These are phyloP conservation scores for Caenorhabditis virilis DNA, from an alignment of 2,888 invertebrate species.

Conservation along the genomic window DNA sequence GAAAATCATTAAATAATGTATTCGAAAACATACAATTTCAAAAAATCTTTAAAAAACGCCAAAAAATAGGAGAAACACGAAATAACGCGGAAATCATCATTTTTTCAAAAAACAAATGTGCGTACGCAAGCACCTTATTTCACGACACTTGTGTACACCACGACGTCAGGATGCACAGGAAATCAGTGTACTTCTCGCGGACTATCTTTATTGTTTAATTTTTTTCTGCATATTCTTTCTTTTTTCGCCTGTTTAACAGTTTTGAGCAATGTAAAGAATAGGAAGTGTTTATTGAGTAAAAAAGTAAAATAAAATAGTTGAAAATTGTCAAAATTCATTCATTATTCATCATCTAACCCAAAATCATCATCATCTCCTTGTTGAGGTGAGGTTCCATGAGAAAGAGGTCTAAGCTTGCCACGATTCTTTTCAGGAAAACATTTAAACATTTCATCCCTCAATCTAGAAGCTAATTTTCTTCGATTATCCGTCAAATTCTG, in stretches of 20 bases:
- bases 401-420: background rate
- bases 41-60: no score
- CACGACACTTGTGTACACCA: background rate
- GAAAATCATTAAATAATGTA: no score
- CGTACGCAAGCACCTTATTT: background rate
- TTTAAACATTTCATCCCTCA: conserved; percentile 23
- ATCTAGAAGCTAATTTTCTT: conserved; percentile 20
- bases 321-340: no score
- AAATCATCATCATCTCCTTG: background rate
- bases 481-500: conserved; percentile 42
- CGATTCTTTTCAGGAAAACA: conserved; percentile 30
- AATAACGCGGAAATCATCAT: no score
- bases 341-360: background rate
- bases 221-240: background rate
- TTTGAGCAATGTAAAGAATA: no score
- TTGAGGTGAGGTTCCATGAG: background rate
- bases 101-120: no score
- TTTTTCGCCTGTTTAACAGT: no score
- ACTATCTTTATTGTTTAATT: background rate
- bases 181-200: background rate
- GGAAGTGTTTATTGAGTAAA: no score
- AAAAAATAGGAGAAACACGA: no score
- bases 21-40: no score
- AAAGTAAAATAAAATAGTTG: no score
- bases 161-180: background rate